Evolutionary conservation across 2,888 invertebrate genomes (phyloP).

Genomic region (Drosophila suboccidentalis): DNA sequence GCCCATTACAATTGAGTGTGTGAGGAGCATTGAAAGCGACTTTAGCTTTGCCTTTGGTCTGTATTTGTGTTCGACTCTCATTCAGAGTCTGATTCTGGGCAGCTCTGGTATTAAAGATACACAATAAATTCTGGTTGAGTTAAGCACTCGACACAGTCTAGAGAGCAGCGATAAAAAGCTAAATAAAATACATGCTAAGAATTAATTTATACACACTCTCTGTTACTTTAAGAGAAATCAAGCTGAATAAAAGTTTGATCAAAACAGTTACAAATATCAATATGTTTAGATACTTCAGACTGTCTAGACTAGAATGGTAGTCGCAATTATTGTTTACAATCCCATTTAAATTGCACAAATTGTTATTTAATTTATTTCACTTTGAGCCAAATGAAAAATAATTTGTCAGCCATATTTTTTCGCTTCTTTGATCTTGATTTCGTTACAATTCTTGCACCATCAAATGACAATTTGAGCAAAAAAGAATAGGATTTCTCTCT

Average conservation of each 20-base stretch:
- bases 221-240: background rate
- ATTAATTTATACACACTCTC: slow-evolving; percentile 28
- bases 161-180: slow-evolving; percentile 47
- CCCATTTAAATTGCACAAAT: slow-evolving; percentile 11
- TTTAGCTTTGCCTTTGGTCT: background rate
- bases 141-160: slow-evolving; percentile 47
- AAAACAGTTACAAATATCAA: background rate
- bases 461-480: slow-evolving; percentile 6
- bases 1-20: slow-evolving; percentile 62
- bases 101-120: slow-evolving; percentile 46
- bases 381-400: slow-evolving; percentile 6
- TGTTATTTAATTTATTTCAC: slow-evolving; percentile 19
- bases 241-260: background rate
- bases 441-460: slow-evolving; percentile 3
- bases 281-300: background rate
- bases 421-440: slow-evolving; percentile 21
- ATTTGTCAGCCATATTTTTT: slow-evolving; percentile 19
- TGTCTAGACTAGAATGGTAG: slow-evolving; percentile 5
- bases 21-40: slow-evolving; percentile 12
- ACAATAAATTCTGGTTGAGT: slow-evolving; percentile 61
- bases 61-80: background rate
- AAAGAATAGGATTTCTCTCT: slow-evolving; percentile 29
- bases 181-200: slow-evolving; percentile 23
- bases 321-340: slow-evolving; percentile 16
- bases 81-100: slow-evolving; percentile 2